These are phyloP conservation scores for Sula dactylatra DNA, from an alignment of 2,113 vertebrate genomes.

Conservation along the genomic window DNA sequence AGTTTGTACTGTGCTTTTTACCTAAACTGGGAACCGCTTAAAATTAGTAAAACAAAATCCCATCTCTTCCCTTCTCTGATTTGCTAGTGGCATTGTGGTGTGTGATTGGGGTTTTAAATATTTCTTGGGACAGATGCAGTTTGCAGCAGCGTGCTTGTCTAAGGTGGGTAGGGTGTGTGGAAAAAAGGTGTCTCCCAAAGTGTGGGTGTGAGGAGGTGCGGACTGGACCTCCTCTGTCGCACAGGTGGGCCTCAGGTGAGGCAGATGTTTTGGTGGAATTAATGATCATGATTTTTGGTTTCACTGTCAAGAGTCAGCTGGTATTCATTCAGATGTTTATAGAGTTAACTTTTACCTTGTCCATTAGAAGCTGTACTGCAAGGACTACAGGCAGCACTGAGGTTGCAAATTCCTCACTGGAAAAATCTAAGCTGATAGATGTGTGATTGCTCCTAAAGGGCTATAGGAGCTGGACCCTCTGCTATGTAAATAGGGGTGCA, in stretches of 20 bases:
- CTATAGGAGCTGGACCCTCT: neutral
- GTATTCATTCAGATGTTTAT: neutral
- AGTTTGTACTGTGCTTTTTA: neutral
- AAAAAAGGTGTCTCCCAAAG: neutral
- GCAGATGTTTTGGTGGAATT: neutral
- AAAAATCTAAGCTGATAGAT: neutral
- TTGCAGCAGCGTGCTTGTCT: neutral
- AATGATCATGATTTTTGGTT: neutral
- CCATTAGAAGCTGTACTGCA: neutral
- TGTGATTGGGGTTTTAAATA: neutral
- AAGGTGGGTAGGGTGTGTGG: neutral
- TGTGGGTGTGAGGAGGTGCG: neutral
- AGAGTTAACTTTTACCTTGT: neutral
- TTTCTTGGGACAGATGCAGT: neutral
- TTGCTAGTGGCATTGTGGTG: neutral
- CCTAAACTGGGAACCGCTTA: neutral
- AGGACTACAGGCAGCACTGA: neutral
- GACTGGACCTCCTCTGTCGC: neutral
- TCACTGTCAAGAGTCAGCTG: neutral
- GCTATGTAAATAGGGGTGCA: rapidly evolving
- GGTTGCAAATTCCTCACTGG: neutral
- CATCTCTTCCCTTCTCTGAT: neutral
- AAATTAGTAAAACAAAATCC: neutral
- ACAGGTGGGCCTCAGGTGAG: neutral
- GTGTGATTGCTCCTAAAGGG: neutral